Conservation (phyloP, 2,113 vertebrate genomes). For the Dasypus novemcinctus region DNA sequence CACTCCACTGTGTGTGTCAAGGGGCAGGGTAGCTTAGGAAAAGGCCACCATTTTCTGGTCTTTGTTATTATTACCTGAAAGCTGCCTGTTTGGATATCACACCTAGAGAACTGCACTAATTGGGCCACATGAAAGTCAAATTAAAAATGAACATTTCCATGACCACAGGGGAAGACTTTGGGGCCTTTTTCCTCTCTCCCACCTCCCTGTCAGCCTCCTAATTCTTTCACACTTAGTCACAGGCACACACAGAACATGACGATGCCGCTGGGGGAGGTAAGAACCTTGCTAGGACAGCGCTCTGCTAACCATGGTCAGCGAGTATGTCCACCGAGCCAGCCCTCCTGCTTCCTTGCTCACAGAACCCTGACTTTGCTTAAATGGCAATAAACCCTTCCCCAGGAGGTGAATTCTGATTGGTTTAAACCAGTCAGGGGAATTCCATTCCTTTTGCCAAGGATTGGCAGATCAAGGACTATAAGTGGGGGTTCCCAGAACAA, state of each 20-base stretch:
- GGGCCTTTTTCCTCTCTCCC: background rate
- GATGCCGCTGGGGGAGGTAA: background rate
- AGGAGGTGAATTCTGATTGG: background rate
- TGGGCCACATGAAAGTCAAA: background rate
- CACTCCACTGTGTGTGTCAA: background rate
- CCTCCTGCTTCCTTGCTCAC: background rate
- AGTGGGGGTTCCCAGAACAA: background rate
- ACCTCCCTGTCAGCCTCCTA: background rate
- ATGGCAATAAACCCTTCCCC: background rate
- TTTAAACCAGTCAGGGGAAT: background rate
- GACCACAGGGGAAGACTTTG: background rate
- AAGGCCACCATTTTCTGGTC: background rate
- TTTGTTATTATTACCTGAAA: background rate
- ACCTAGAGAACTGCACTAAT: background rate
- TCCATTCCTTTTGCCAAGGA: background rate
- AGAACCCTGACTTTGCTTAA: background rate
- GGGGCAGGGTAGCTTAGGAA: background rate
- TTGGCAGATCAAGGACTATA: no score
- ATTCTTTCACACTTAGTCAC: conserved; percentile 51
- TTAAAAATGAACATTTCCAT: conserved; percentile 11
- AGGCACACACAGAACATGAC: background rate
- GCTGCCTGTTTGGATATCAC: background rate
- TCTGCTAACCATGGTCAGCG: background rate
- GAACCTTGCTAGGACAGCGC: background rate
- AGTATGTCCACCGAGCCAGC: background rate